Evolutionary conservation across 2,797 vertebrate species (phyloP), one percentile per base, ranked within the genome.

Genomic region (Catostomus latipinnis): DNA sequence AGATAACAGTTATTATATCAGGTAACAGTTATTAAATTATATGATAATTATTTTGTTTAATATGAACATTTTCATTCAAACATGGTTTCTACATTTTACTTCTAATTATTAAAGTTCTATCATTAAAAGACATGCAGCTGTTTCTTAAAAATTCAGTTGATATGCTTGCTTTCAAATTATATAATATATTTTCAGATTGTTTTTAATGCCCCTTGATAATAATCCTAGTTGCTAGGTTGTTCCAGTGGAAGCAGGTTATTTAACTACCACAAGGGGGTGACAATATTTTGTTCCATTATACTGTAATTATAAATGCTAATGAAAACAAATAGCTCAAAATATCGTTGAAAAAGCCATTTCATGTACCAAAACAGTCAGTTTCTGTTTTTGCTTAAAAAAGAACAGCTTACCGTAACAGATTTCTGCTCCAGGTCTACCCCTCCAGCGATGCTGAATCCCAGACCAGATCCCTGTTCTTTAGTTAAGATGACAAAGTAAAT

Each of bases 401-500:
- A 54, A 63, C 3, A 70, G 8, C 96, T 96, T 91, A 98, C 97
- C 76, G 91, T 95, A 83, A 96, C 81, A 50, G 91, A 87, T 87
- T 95, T 96, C 76, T 97, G 96, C 86, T 97, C 96, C 81, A 94
- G 89, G 80, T 98, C 96, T 52, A 91, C 87, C 87, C 96, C 97
- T 89, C 96, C 97, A 77, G 96, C 95, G 76, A 98, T 93, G 71
- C 96, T 98, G 85, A 99, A 98, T 53, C 97, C 97, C 79, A 98
- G 91, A 71, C 96, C 96, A 46, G 96, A 94, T 81, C 96, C 96
- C 90, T 95, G 94, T 77, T 96, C 96, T 91, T 97, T 98, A 79
- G 87, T 92, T 91, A 99, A 90, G 84, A 97, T 92, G 74, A 98
- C 91, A 74, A 98, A 94, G 80, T 90, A 93, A 43, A 94, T 87